Conservation (phyloP, 2,888 invertebrate species). For the Frankliniella fusca region DNA sequence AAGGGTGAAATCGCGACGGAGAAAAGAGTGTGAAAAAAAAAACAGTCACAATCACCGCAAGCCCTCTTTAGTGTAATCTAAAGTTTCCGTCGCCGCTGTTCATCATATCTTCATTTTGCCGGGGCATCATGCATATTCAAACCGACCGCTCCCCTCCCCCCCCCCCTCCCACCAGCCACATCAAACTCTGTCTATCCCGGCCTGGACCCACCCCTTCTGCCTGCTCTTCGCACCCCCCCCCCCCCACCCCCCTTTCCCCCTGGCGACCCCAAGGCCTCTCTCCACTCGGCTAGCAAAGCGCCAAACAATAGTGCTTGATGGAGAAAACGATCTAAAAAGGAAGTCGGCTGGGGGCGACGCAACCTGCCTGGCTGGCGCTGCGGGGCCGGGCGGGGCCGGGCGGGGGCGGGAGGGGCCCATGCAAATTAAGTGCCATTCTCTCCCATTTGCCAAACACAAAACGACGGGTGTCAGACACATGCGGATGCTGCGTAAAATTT, state of each 20-base stretch:
- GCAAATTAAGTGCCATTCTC: constrained; percentile 11
- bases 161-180: not conserved
- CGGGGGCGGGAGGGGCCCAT: no score
- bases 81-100: constrained; percentile 6
- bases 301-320: constrained; percentile 24
- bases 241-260: not conserved
- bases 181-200: no score
- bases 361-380: no score
- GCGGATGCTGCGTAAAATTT: no score
- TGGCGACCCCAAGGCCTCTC: not conserved
- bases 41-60: not conserved
- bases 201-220: not conserved
- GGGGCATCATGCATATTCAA: constrained; percentile 3
- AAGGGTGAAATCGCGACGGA: not conserved
- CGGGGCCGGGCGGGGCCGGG: no score
- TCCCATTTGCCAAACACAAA: not conserved
- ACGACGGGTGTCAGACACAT: not conserved
- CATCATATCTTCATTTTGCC: constrained; percentile 17
- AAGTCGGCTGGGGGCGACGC: not conserved
- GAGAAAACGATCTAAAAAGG: constrained; percentile 25
- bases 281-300: constrained; percentile 9
- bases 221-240: not conserved
- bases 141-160: not conserved
- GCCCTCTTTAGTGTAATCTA: not conserved
- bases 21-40: not conserved